Percentiles rank a stretch among this genome's conserved stretches.
These are phyloP conservation scores for Neomonachus schauinslandi DNA, from an alignment of 2,113 vertebrate species.

Conservation along the genomic window DNA sequence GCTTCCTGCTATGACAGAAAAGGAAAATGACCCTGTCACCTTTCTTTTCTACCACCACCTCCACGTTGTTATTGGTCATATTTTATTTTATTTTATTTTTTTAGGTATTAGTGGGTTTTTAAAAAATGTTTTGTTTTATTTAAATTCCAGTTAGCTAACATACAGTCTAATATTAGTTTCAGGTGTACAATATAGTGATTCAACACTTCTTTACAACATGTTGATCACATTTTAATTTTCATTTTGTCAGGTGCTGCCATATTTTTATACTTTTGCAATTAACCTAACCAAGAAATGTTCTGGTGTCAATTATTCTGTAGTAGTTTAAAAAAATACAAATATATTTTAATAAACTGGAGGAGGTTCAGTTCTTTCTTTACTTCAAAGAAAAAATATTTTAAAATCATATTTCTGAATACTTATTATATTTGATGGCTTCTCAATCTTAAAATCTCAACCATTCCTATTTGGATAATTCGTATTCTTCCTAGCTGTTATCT, in stretches of 20 bases:
- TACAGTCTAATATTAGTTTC: background rate
- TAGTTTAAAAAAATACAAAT: background rate
- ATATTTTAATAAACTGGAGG: background rate
- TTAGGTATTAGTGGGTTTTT: background rate
- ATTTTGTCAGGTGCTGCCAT: background rate
- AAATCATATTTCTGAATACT: background rate
- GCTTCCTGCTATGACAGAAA: background rate
- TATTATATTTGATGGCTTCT: background rate
- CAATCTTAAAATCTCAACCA: background rate
- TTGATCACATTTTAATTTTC: slow-evolving; percentile 26
- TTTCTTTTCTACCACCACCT: background rate
- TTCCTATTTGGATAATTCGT: background rate
- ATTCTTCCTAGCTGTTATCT: background rate
- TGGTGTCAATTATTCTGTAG: background rate
- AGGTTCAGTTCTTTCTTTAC: background rate
- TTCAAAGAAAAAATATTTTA: background rate
- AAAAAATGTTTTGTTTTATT: background rate
- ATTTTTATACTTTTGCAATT: background rate
- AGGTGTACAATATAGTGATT: background rate
- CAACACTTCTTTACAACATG: background rate
- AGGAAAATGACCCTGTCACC: background rate
- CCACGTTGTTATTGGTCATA: background rate
- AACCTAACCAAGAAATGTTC: background rate
- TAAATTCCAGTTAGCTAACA: background rate
- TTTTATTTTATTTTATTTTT: background rate